phyloP scores from a whole-genome alignment of 2,113 vertebrate genomes.

The Varanus salvator region DNA sequence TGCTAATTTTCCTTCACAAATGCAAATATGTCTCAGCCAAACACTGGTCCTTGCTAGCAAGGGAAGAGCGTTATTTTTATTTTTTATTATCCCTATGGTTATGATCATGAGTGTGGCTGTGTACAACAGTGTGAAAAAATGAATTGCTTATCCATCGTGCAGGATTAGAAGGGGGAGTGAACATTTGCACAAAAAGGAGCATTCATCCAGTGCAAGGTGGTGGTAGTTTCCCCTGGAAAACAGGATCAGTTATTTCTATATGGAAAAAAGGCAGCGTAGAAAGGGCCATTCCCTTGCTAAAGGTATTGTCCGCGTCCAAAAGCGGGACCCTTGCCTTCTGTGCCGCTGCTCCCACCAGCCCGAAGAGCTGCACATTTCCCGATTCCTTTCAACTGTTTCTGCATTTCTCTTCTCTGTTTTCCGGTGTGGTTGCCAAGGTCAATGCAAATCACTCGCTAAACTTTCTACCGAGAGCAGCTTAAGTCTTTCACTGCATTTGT shows the following conservation, averaged over 20 bases:
- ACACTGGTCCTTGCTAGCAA: background rate
- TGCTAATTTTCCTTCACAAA: background rate
- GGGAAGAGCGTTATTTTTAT: background rate
- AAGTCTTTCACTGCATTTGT: conserved; percentile 18
- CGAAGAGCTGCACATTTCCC: background rate
- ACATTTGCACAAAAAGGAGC: background rate
- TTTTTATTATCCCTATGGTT: too few relatives aligned
- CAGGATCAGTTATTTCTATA: background rate
- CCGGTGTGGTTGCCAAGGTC: background rate
- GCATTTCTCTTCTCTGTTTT: background rate
- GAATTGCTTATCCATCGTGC: background rate
- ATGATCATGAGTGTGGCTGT: too few relatives aligned
- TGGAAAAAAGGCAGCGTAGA: background rate
- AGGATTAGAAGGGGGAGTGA: background rate
- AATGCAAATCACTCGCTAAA: background rate
- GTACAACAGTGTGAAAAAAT: too few relatives aligned
- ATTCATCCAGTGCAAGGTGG: background rate
- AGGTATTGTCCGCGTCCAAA: too few relatives aligned
- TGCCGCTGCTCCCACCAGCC: rapidly evolving
- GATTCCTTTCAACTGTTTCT: background rate
- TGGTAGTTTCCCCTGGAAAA: background rate
- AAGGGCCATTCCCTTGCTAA: background rate
- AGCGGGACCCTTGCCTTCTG: background rate
- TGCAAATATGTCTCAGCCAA: background rate
- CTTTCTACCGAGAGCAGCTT: conserved; percentile 10